Evolutionary conservation across 2,888 invertebrate species (phyloP), one percentile per base, ranked within the genome.

Genomic region (Mayetiola destructor): DNA sequence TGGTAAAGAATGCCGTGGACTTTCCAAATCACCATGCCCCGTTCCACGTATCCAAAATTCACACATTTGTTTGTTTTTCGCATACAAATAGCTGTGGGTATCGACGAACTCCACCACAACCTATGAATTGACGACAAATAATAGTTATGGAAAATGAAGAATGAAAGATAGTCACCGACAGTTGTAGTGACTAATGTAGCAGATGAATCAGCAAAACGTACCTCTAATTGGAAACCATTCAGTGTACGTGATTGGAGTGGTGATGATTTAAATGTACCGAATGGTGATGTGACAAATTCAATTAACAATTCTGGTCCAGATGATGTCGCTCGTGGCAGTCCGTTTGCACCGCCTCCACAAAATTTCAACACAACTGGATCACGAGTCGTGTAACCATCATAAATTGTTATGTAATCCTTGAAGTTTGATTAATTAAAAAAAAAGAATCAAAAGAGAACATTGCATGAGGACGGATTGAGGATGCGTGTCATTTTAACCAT

Each of bases 201-300:
- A 52, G 20, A 12, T 52, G 12, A 20, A 5, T 48, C 20, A 21
- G 18, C 10, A 27, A 18, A 21, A 20, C 27, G 83, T 61, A 91
- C 88, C 77, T 92, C 88, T 56, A 92, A 75, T 68, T 91, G 91
- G 71, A 92, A 92, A 61, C 91, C 91, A 68, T 90, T 88, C 54
- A 92, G 75, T 2, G 86, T 82, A 68, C 86, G 81, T 42, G 80
- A 76, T 27, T 85, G 83, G 16, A 82, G 81, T 3, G 88, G 88
- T 69, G 87, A 85, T 62, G 88, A 77, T 55, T 68, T 68, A 71
- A 91, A 89, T 61, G 90, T 90, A 62, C 91, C 91, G 69, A 84
- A 91, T 6, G 90, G 88, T 20, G 90, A 90, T 48, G 90, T 88
- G 60, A 88, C 86, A 69, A 92, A 90, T 74, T 90, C 90, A 29